Evolutionary conservation across 2,113 vertebrate species (phyloP).

Genomic region (Tyto alba): DNA sequence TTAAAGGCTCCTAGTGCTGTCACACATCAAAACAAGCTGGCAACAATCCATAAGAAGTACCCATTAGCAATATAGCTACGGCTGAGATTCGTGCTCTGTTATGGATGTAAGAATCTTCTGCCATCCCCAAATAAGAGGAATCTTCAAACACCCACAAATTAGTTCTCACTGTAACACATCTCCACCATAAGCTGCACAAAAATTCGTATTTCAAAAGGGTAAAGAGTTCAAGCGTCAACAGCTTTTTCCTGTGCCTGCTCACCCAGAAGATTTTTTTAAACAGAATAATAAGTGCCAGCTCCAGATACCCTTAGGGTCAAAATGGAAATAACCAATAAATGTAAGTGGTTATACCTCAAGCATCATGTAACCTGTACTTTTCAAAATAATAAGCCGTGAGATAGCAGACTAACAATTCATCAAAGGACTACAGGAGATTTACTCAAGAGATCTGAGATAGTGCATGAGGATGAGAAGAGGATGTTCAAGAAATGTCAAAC

Average conservation of each 20-base stretch:
- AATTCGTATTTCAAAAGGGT: background rate
- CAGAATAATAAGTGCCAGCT: background rate
- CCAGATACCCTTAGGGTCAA: background rate
- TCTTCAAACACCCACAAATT: background rate
- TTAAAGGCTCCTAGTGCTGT: slow-evolving; percentile 5
- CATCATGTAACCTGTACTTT: background rate
- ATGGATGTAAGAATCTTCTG: background rate
- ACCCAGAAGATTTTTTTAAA: background rate
- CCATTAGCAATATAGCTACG: background rate
- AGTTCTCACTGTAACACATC: background rate
- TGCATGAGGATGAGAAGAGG: background rate
- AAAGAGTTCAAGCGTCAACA: background rate
- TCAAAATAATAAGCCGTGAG: background rate
- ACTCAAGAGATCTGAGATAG: background rate
- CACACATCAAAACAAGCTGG: slow-evolving; percentile 41
- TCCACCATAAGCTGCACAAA: background rate
- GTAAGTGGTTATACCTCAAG: background rate
- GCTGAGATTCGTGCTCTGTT: background rate
- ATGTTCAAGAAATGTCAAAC: background rate
- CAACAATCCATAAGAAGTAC: background rate
- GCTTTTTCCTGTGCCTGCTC: background rate
- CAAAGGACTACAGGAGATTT: background rate
- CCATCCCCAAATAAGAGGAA: background rate
- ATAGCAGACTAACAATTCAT: background rate
- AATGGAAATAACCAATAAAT: background rate